A percentile compares a stretch with the other conserved stretches of the same genome.
Evolutionary conservation across 2,113 vertebrate genomes (phyloP).

Genomic region (Carassius auratus): DNA sequence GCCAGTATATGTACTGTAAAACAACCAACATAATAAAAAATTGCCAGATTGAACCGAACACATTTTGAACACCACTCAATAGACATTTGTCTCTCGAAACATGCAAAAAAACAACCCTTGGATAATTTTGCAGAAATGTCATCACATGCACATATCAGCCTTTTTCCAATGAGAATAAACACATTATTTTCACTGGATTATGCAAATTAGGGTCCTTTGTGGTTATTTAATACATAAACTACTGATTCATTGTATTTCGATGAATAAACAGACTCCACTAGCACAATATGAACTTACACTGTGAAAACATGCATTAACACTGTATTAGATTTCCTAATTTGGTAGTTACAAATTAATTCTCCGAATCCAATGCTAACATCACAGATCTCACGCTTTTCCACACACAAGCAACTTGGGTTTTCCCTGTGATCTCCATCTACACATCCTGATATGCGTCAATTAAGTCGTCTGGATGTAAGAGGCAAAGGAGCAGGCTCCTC

Average conservation of each 20-base stretch:
- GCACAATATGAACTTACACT: not conserved
- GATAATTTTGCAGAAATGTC: not conserved
- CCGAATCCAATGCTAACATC: not conserved
- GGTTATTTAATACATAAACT: not conserved
- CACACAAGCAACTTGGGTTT: constrained; percentile 22
- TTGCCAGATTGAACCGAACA: not conserved
- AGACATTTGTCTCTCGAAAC: not conserved
- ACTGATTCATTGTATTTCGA: not conserved
- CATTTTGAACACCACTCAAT: not conserved
- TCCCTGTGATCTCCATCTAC: constrained; percentile 49
- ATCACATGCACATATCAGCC: not conserved
- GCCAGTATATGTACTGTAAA: too few relatives aligned
- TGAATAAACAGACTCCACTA: not conserved
- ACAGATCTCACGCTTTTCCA: not conserved
- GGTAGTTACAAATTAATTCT: too few relatives aligned
- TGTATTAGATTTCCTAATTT: not conserved
- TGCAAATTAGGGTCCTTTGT: not conserved
- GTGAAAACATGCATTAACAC: not conserved
- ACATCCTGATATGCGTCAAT: constrained; percentile 47
- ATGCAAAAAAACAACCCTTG: not conserved
- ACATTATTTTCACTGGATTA: not conserved
- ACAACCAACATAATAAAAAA: too few relatives aligned
- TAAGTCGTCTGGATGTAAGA: constrained; percentile 55
- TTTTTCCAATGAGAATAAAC: not conserved
- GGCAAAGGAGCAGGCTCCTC: constrained; percentile 45